Evolutionary conservation across 2,797 vertebrate genomes (phyloP), one percentile per base, ranked within the genome.

Genomic region (Leptodactylus fallax): DNA sequence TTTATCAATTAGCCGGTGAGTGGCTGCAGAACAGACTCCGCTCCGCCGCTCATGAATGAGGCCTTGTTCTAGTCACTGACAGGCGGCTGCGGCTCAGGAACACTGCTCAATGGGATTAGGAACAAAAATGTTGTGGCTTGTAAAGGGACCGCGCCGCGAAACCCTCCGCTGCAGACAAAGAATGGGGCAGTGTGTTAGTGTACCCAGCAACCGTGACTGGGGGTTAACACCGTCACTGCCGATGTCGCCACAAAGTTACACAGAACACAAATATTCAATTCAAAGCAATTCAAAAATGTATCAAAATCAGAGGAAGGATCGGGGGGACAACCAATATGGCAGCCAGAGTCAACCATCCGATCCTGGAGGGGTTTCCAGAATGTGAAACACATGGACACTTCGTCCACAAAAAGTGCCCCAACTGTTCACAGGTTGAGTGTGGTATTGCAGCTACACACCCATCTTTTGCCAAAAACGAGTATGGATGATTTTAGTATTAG

Each of bases 41-140:
- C 67, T 74, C 69, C 17, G 67, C 67, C 7, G 67, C 67, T 65
- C 27, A 87, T 87, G 85, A 87, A 87, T 81, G 85, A 53, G 13
- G 49, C 87, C 82, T 88, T 88, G 87, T 88, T 88, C 65, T 61
- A 11, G 21, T 8, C 21, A 9, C 63, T 56, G 87, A 17, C 49
- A 74, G 51, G n/a, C 77, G 67, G 79, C 85, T 6, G 80, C 69
- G 49, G 81, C 87, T 58, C 27, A 21, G 60, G 65, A 78, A 55
- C 69, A 69, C 58, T 47, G 87, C 25, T 85, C 87, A 63, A 72
- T 72, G 55, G 87, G 87, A 88, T 88, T 84, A 88, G 61, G 69
- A 49, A 85, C 82, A 60, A 79, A 67, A 88, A 83, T 83, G 53
- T 74, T 85, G 83, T 74, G 55, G 87, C 87, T 88, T 79, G 87